These are phyloP conservation scores for Beroe forskalii DNA, from an alignment of 37 sponge, comb jelly and placozoan species.

Conservation along the genomic window DNA sequence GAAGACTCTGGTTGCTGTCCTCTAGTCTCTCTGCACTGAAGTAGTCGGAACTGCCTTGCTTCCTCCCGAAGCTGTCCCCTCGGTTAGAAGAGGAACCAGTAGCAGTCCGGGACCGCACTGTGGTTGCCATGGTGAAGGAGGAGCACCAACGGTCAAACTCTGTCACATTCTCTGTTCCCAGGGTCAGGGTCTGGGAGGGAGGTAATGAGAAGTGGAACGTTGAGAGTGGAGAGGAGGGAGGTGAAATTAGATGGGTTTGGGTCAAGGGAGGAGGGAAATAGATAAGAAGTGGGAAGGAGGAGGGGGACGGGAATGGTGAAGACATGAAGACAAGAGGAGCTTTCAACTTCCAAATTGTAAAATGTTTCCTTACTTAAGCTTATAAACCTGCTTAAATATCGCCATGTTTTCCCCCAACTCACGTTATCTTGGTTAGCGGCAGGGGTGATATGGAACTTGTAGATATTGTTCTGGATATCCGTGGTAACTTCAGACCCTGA, in stretches of 20 bases:
- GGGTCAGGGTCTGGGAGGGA: constrained; percentile 61
- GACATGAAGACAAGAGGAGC: too few species aligned
- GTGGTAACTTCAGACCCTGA: constrained; percentile 19
- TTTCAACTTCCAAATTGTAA: too few species aligned
- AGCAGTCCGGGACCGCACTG: constrained; percentile 16
- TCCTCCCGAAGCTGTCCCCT: constrained; percentile 25
- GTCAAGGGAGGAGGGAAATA: too few species aligned
- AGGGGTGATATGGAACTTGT: constrained; percentile 31
- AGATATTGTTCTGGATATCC: neutral
- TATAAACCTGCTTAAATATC: too few species aligned
- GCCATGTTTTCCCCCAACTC: too few species aligned
- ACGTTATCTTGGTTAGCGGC: neutral
- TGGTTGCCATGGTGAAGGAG: constrained; percentile 54
- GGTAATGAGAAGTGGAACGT: neutral
- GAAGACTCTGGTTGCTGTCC: constrained; percentile 54
- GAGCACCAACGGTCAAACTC: constrained; percentile 47
- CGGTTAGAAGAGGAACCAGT: constrained; percentile 20
- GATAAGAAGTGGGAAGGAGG: too few species aligned
- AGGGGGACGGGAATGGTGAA: too few species aligned
- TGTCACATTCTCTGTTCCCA: constrained; percentile 26
- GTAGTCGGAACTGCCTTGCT: constrained; percentile 23
- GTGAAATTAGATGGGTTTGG: neutral
- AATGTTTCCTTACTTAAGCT: too few species aligned
- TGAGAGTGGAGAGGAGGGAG: too few species aligned
- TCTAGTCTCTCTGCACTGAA: constrained; percentile 54